phyloP scores from a whole-genome alignment of 2,113 vertebrate species.

The Lamprologus ornatipinnis region DNA sequence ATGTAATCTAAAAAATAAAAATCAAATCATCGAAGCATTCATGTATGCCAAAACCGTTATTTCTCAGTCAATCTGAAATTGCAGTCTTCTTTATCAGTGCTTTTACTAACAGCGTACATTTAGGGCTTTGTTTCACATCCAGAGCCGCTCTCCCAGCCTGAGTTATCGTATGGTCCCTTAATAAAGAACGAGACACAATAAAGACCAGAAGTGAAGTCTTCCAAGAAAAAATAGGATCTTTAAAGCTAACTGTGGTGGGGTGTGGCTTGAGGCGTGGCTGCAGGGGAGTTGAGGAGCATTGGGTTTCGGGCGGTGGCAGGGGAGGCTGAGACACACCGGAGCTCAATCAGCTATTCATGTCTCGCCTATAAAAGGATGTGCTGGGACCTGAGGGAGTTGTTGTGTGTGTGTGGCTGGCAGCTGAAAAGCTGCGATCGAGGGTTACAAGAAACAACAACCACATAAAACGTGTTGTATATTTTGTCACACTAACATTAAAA shows the following conservation, averaged over 20 bases:
- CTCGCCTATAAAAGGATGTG: not conserved
- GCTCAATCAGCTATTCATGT: not conserved
- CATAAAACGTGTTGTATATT: not conserved
- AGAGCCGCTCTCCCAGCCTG: not conserved
- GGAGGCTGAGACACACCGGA: not conserved
- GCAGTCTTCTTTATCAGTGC: not conserved
- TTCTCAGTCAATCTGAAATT: not conserved
- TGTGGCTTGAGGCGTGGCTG: not conserved
- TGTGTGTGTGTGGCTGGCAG: not conserved
- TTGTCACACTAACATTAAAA: not conserved
- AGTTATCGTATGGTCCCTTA: not conserved
- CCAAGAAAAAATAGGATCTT: not conserved
- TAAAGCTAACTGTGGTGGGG: not conserved
- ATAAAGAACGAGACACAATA: not conserved
- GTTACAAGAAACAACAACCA: not conserved
- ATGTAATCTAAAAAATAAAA: not conserved
- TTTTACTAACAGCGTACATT: not conserved
- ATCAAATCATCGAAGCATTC: not conserved
- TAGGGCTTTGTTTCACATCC: not conserved
- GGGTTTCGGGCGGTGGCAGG: fast-evolving
- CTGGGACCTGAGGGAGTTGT: not conserved
- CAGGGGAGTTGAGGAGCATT: not conserved
- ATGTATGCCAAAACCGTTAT: not conserved
- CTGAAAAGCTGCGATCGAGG: not conserved
- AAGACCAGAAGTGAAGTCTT: not conserved